Percentiles rank a stretch among this genome's conserved stretches.
Conservation (phyloP, 2,888 invertebrate genomes). For the Neelides folsomi region DNA sequence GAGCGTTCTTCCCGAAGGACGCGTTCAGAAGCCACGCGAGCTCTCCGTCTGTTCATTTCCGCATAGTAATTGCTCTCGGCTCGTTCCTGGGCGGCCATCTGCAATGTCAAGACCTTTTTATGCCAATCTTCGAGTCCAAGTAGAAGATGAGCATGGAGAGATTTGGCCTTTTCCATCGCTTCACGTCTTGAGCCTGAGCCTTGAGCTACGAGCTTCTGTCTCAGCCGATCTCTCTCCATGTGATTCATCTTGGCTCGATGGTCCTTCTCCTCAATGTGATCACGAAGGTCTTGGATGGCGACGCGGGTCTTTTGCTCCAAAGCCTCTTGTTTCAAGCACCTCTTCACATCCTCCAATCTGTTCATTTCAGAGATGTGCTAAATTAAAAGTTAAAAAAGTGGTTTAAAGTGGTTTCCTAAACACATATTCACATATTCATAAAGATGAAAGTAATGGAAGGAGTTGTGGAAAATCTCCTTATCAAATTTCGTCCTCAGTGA, state of each 20-base stretch:
- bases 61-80: slow-evolving; percentile 36
- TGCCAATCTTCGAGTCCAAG: slow-evolving; percentile 38
- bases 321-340: slow-evolving; percentile 24
- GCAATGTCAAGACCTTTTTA: slow-evolving; percentile 36
- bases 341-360: slow-evolving; percentile 31
- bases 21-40: slow-evolving; percentile 27
- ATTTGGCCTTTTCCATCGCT: slow-evolving; percentile 35
- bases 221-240: slow-evolving; percentile 13
- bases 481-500: no score
- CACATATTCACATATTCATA: no score
- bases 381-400: no score
- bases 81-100: slow-evolving; percentile 35
- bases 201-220: slow-evolving; percentile 15
- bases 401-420: no score
- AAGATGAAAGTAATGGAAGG: no score
- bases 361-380: slow-evolving; percentile 32
- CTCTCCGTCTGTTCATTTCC: slow-evolving; percentile 32
- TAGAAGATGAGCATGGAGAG: slow-evolving; percentile 36
- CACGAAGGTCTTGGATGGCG: slow-evolving; percentile 25
- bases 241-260: slow-evolving; percentile 27
- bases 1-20: slow-evolving; percentile 27
- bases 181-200: slow-evolving; percentile 17
- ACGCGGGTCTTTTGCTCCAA: slow-evolving; percentile 25
- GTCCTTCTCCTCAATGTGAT: slow-evolving; percentile 31
- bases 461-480: no score